These are phyloP conservation scores for Dynastes tityus DNA, from an alignment of 2,888 invertebrate species.

Conservation along the genomic window DNA sequence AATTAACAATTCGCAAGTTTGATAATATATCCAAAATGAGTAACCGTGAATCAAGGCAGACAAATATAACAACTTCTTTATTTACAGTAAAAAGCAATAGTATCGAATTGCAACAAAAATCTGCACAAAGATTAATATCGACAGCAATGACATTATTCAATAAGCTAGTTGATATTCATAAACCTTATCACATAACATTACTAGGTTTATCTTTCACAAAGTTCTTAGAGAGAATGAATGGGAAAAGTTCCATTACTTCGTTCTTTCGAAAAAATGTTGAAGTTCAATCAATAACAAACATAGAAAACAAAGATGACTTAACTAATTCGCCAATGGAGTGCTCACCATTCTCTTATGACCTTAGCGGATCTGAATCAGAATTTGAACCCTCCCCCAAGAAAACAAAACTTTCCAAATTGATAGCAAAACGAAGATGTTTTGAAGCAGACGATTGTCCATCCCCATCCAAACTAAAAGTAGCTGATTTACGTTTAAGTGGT, in stretches of 20 bases:
- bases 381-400: slow-evolving; percentile 86
- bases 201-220: slow-evolving; percentile 88
- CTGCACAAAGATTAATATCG: slow-evolving; percentile 78
- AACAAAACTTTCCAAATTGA: slow-evolving; percentile 72
- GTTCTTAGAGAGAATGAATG: slow-evolving; percentile 82
- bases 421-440: slow-evolving; percentile 71
- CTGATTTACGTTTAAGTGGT: slow-evolving; percentile 76
- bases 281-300: slow-evolving; percentile 83
- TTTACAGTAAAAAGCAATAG: slow-evolving; percentile 69
- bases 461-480: slow-evolving; percentile 80
- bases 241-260: slow-evolving; percentile 82
- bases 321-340: slow-evolving; percentile 56
- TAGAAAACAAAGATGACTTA: slow-evolving; percentile 71
- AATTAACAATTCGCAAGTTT: slow-evolving; percentile 83
- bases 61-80: slow-evolving; percentile 80
- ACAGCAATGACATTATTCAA: slow-evolving; percentile 84
- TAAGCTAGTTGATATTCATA: slow-evolving; percentile 80
- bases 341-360: slow-evolving; percentile 66
- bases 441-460: slow-evolving; percentile 75
- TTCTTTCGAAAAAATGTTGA: slow-evolving; percentile 85
- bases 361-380: slow-evolving; percentile 78
- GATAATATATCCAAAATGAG: slow-evolving; percentile 79
- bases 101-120: slow-evolving; percentile 71
- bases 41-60: slow-evolving; percentile 84
- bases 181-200: slow-evolving; percentile 86